Evolutionary conservation across 2,888 invertebrate genomes (phyloP).

Genomic region (Dryobotodes eremita): DNA sequence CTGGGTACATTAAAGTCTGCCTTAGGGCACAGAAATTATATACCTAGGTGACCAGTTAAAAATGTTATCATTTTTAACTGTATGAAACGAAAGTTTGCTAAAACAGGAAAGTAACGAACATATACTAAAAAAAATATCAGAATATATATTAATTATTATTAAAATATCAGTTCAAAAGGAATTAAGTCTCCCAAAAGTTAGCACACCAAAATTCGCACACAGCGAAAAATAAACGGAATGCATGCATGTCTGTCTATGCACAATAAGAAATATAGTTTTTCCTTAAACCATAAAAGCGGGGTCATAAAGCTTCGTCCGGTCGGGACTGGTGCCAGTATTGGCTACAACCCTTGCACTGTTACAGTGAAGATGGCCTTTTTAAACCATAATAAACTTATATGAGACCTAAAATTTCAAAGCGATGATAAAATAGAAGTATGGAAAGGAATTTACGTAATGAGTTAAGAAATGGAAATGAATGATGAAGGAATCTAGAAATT

Average conservation of each 20-base stretch:
- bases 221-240: conserved; percentile 38
- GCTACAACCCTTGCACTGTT: conserved; percentile 70
- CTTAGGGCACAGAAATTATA: neutral
- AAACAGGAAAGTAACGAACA: neutral
- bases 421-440: conserved; percentile 37
- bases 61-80: too few relatives aligned
- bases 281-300: conserved; percentile 87
- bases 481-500: conserved; percentile 18
- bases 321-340: conserved; percentile 84
- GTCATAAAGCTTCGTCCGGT: conserved; percentile 87
- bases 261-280: conserved; percentile 84
- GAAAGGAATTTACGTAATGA: conserved; percentile 42
- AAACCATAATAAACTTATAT: conserved; percentile 63
- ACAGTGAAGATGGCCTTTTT: conserved; percentile 61
- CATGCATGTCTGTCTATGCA: conserved; percentile 67
- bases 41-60: neutral
- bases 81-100: neutral
- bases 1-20: neutral
- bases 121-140: neutral
- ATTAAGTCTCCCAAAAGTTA: conserved; percentile 4
- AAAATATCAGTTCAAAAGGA: neutral
- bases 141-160: neutral
- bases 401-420: conserved; percentile 53
- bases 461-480: conserved; percentile 21
- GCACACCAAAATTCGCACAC: conserved; percentile 14